These are phyloP conservation scores for Cetonia aurata DNA, from an alignment of 2,888 invertebrate genomes.

Conservation along the genomic window DNA sequence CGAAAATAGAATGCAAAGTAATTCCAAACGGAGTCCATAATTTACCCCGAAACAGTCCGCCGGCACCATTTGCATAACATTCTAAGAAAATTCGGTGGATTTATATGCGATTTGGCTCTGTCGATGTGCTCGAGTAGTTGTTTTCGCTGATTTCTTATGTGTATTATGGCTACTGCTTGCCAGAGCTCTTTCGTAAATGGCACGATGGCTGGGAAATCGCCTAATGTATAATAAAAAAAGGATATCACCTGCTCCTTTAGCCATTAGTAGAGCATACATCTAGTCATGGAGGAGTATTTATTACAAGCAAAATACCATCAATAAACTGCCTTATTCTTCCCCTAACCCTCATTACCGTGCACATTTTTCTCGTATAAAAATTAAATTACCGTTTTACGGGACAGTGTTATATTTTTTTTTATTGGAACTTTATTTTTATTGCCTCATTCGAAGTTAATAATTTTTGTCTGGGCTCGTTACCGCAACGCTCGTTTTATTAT, in stretches of 20 bases:
- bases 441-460: constrained; percentile 34
- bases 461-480: constrained; percentile 29
- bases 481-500: constrained; percentile 31
- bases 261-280: too few relatives aligned
- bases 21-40: constrained; percentile 39
- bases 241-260: too few relatives aligned
- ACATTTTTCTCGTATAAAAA: constrained; percentile 9
- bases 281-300: too few relatives aligned
- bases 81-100: constrained; percentile 41
- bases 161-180: constrained; percentile 15
- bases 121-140: constrained; percentile 26
- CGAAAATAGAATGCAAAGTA: constrained; percentile 36
- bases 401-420: constrained; percentile 20
- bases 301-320: too few relatives aligned
- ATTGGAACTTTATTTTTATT: constrained; percentile 31
- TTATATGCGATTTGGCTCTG: constrained; percentile 37
- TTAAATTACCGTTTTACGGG: constrained; percentile 27
- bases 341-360: constrained; percentile 1
- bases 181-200: not conserved
- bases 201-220: too few relatives aligned
- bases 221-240: too few relatives aligned
- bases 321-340: not conserved
- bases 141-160: constrained; percentile 38
- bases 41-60: constrained; percentile 36
- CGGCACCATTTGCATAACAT: constrained; percentile 41